A percentile compares a stretch with the other conserved stretches of the same genome.
Conservation (phyloP, 1,140 invertebrate species). For the Pogonomyrmex barbatus region DNA sequence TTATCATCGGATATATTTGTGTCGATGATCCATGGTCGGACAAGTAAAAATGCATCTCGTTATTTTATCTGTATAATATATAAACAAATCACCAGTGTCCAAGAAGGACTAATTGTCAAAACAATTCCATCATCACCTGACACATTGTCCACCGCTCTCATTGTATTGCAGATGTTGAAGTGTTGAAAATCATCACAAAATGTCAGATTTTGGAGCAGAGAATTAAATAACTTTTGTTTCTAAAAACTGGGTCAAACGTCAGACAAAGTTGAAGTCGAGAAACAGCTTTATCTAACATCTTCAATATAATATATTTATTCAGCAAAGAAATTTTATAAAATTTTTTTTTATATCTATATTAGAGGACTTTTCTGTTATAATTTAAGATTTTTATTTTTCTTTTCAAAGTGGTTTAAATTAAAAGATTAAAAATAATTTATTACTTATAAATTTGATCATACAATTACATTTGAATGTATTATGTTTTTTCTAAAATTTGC, state of each 20-base stretch:
- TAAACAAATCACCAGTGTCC: not conserved
- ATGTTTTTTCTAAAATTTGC: not conserved
- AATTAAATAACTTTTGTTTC: not conserved
- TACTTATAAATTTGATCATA: not conserved
- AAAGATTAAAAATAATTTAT: not conserved
- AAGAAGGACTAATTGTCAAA: conserved; percentile 39
- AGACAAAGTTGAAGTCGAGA: not conserved
- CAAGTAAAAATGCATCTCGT: not conserved
- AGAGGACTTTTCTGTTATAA: not conserved
- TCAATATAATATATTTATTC: not conserved
- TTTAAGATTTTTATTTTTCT: not conserved
- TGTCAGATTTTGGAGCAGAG: not conserved
- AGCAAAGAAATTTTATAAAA: not conserved
- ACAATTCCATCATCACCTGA: conserved; percentile 3
- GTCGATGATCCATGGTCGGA: conserved; percentile 25
- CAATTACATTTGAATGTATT: not conserved
- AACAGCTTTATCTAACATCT: not conserved
- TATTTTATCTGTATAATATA: not conserved
- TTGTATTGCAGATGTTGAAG: not conserved
- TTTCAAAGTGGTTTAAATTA: not conserved
- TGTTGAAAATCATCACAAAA: not conserved
- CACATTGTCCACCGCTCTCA: not conserved
- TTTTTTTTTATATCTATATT: not conserved
- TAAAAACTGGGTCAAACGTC: not conserved
- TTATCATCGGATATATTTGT: conserved; percentile 45